phyloP scores from a whole-genome alignment of 2,888 invertebrate species.

The Frankliniella intonsa region DNA sequence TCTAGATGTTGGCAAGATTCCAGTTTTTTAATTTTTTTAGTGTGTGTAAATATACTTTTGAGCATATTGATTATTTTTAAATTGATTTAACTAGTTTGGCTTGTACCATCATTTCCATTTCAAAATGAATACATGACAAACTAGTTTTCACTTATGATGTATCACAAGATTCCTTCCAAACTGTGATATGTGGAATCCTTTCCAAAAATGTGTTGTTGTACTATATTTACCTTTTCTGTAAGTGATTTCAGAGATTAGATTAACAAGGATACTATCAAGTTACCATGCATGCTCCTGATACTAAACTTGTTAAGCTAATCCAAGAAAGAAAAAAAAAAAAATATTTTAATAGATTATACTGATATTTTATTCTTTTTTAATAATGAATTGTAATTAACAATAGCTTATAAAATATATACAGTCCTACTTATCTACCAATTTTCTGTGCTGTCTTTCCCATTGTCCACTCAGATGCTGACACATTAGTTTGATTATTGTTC shows the following conservation, averaged over 20 bases:
- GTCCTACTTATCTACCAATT: not conserved
- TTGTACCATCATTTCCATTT: not conserved
- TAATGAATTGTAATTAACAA: conserved; percentile 6
- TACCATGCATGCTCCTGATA: no score
- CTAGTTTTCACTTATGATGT: not conserved
- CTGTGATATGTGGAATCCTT: not conserved
- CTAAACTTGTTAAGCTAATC: no score
- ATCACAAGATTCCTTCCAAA: not conserved
- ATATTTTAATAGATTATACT: not conserved
- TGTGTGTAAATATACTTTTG: no score
- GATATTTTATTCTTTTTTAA: not conserved
- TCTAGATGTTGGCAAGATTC: no score
- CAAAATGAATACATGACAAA: not conserved
- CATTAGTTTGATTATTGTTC: not conserved
- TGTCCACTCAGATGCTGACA: not conserved
- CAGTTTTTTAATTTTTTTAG: no score
- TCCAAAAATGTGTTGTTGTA: not conserved
- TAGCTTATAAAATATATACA: not conserved
- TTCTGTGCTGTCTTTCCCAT: not conserved
- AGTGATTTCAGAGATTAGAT: no score
- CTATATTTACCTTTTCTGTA: not conserved
- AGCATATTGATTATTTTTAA: no score
- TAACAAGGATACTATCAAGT: no score
- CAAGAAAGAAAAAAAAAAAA: no score
- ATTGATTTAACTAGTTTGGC: not conserved